Percentiles rank a stretch among this genome's conserved stretches.
Evolutionary conservation across 2,888 invertebrate species (phyloP).

Genomic region (Trichacis sp.): DNA sequence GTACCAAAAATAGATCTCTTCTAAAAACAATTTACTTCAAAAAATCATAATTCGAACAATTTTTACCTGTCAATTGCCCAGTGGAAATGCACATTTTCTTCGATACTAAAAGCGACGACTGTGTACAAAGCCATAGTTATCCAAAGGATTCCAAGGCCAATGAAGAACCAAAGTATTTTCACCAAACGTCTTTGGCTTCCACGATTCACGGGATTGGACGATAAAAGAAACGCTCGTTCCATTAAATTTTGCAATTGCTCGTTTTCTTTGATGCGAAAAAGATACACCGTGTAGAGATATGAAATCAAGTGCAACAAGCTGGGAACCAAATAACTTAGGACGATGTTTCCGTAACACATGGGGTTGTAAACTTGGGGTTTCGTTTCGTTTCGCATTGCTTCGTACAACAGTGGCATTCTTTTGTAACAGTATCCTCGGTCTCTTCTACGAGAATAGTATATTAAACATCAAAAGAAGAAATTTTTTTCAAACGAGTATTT

Average conservation of each 20-base stretch:
- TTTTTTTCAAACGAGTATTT: too few species aligned
- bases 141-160: conserved; percentile 78
- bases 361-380: conserved; percentile 72
- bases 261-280: conserved; percentile 82
- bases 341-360: conserved; percentile 78
- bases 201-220: conserved; percentile 76
- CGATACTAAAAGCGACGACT: conserved; percentile 76
- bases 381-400: conserved; percentile 36
- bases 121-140: conserved; percentile 77
- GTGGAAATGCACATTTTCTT: conserved; percentile 74
- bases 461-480: not conserved
- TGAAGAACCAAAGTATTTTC: conserved; percentile 79
- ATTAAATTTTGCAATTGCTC: conserved; percentile 86
- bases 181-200: conserved; percentile 80
- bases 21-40: conserved; percentile 1
- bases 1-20: conserved; percentile 45
- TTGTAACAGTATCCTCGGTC: conserved; percentile 81
- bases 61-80: conserved; percentile 75
- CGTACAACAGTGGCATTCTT: conserved; percentile 49
- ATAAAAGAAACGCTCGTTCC: conserved; percentile 83
- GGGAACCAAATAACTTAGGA: conserved; percentile 81
- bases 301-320: conserved; percentile 79
- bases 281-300: conserved; percentile 79
- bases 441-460: conserved; percentile 72
- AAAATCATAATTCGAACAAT: not conserved